Evolutionary conservation across 1,140 invertebrate species (phyloP).

Genomic region (Calliphora vicina): DNA sequence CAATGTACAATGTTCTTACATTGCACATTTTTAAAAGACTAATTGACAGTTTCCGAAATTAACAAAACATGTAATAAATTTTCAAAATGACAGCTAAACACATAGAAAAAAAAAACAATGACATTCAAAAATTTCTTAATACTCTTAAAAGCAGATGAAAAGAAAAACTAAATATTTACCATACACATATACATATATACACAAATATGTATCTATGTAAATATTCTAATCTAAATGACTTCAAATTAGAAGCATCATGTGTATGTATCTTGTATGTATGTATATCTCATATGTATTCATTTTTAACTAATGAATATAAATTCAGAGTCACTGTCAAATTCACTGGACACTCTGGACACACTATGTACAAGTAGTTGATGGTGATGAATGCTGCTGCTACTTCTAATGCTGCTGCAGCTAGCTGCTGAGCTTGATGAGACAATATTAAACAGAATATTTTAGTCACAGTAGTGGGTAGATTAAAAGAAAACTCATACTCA

Average conservation of each 20-base stretch:
- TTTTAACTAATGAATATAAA: background rate
- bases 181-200: too few relatives aligned
- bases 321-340: background rate
- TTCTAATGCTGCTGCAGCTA: background rate
- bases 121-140: too few relatives aligned
- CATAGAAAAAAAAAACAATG: too few relatives aligned
- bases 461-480: background rate
- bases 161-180: too few relatives aligned
- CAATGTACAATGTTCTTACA: too few relatives aligned
- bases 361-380: background rate
- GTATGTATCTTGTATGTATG: too few relatives aligned
- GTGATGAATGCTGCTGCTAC: background rate
- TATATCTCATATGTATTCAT: background rate
- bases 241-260: background rate
- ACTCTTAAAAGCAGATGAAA: too few relatives aligned
- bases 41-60: too few relatives aligned
- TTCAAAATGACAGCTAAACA: too few relatives aligned
- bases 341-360: background rate
- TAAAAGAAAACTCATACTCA: background rate
- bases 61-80: too few relatives aligned
- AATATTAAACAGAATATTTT: background rate
- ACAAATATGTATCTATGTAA: too few relatives aligned
- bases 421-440: background rate
- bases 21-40: too few relatives aligned
- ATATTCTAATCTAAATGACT: background rate